Percentiles rank a stretch among this genome's conserved stretches.
Conservation (phyloP, 2,888 invertebrate genomes). For the Agrenia bidenticulata region DNA sequence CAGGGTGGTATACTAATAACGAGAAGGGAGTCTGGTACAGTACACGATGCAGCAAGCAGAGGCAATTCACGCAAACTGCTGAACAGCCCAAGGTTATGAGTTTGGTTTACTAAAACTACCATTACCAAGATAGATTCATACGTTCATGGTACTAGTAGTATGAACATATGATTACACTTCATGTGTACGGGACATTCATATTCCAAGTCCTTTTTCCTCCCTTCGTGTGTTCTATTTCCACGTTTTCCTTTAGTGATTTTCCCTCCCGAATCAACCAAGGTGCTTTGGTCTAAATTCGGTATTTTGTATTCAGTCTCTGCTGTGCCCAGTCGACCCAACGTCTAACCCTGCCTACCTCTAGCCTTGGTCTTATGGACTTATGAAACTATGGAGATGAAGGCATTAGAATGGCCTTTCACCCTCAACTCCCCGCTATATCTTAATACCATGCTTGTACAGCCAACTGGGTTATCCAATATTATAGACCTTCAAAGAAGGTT, state of each 20-base stretch:
- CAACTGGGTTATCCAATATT: too few species aligned
- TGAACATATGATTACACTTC: too few species aligned
- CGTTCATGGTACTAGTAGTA: too few species aligned
- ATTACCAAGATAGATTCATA: neutral
- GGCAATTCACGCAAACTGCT: conserved; percentile 24
- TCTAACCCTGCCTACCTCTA: neutral
- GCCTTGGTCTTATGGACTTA: neutral
- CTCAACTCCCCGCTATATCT: too few species aligned
- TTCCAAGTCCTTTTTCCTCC: neutral
- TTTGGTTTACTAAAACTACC: conserved; percentile 12
- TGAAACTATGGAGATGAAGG: neutral
- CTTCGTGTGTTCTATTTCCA: conserved; percentile 14
- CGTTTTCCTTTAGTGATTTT: conserved; percentile 22
- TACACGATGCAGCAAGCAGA: neutral
- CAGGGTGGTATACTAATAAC: too few species aligned
- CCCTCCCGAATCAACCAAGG: conserved; percentile 24
- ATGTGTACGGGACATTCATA: neutral
- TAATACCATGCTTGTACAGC: too few species aligned
- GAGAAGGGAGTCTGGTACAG: too few species aligned
- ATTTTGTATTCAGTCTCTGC: conserved; percentile 42
- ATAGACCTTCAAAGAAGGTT: too few species aligned
- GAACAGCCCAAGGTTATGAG: conserved; percentile 10
- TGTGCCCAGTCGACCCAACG: neutral
- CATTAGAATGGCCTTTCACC: too few species aligned
- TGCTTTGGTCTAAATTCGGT: conserved; percentile 36